Conservation (phyloP, 1,140 invertebrate genomes). For the Pseudomyrmex cubaensis region DNA sequence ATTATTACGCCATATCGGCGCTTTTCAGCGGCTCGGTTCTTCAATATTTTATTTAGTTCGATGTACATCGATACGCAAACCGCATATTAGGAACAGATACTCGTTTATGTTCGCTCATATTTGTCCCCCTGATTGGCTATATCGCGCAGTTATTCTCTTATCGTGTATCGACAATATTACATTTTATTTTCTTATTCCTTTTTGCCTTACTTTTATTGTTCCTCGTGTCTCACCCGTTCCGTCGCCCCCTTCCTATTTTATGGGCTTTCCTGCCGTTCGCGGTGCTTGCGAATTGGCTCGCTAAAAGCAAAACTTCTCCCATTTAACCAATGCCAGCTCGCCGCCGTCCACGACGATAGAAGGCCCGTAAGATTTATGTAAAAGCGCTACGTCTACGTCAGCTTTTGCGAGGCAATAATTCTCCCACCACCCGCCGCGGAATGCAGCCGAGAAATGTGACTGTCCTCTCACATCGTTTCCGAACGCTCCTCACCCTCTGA, state of each 20-base stretch:
- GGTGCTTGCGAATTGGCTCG: constrained; percentile 51
- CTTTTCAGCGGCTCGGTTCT: not conserved
- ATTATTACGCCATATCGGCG: not conserved
- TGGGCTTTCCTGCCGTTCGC: not conserved
- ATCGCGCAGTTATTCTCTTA: constrained; percentile 40
- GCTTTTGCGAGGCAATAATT: constrained; percentile 68
- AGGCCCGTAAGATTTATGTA: constrained; percentile 70
- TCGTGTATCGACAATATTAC: constrained; percentile 36
- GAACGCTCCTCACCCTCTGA: too few relatives aligned
- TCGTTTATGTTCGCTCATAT: constrained; percentile 35
- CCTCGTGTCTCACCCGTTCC: constrained; percentile 7
- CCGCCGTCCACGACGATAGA: constrained; percentile 50
- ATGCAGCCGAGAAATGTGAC: constrained; percentile 30
- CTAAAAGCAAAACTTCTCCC: constrained; percentile 70
- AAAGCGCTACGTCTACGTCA: constrained; percentile 59
- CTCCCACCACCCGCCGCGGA: constrained; percentile 1
- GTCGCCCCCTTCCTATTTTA: not conserved
- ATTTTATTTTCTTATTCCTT: constrained; percentile 49
- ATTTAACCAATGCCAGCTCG: constrained; percentile 65
- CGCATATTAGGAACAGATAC: constrained; percentile 37
- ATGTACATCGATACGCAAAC: constrained; percentile 1
- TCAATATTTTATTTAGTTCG: constrained; percentile 45
- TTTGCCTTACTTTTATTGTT: constrained; percentile 41
- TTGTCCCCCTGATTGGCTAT: constrained; percentile 28
- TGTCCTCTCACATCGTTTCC: not conserved